Percentiles rank a stretch among this genome's conserved stretches.
Conservation (phyloP, 2,113 vertebrate species). For the Chaetops frenatus region DNA sequence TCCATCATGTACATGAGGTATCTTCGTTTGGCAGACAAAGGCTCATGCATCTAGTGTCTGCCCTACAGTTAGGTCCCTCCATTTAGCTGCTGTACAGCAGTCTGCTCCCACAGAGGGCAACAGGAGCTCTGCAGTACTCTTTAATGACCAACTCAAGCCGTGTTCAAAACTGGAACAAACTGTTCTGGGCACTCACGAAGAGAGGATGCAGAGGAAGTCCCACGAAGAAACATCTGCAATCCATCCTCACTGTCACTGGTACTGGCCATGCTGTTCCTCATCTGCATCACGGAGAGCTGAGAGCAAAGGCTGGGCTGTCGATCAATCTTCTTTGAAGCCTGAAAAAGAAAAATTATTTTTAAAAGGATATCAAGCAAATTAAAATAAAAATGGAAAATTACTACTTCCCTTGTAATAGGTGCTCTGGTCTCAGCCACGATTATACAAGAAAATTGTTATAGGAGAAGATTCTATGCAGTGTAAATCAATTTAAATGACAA, state of each 20-base stretch:
- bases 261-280: conserved; percentile 97
- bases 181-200: conserved; percentile 79
- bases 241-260: conserved; percentile 91
- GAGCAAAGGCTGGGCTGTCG: conserved; percentile 90
- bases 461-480: background rate
- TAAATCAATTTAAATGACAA: background rate
- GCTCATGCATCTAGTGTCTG: background rate
- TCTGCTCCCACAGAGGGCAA: background rate
- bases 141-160: background rate
- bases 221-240: conserved; percentile 89
- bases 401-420: background rate
- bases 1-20: background rate
- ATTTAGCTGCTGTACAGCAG: background rate
- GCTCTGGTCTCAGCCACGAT: background rate
- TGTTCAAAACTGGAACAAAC: background rate
- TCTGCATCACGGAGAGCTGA: conserved; percentile 94
- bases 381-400: background rate
- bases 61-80: background rate
- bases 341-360: background rate
- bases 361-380: background rate
- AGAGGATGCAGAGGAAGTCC: conserved; percentile 83
- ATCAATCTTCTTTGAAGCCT: conserved; percentile 90
- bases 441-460: background rate
- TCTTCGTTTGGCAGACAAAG: background rate
- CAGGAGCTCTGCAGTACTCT: background rate